Evolutionary conservation across 2,888 invertebrate genomes (phyloP), one percentile per base, ranked within the genome.

Genomic region (Scotopteryx bipunctaria): DNA sequence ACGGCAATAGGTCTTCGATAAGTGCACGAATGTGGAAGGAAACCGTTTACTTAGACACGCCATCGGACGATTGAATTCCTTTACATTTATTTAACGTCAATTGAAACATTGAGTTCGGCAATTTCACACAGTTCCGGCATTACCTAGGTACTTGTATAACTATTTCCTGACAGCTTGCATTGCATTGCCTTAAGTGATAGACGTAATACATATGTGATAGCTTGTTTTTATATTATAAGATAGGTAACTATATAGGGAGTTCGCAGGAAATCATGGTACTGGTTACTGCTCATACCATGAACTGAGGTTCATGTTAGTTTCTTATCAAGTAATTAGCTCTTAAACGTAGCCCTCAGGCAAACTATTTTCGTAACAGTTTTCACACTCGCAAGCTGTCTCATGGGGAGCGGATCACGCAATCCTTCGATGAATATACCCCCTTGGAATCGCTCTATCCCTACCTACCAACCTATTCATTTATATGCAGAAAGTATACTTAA

Each of bases 1-100:
- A 73, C 70, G 75, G 72, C 71, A 69, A 68, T 67, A 57, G 68
- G 66, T 74, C 46, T 29, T 38, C 73, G 69, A 69, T 77, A 76
- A 77, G 73, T 78, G 73, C 71, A 71, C 70, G 69, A 69, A 71
- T 69, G 67, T 76, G 74, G 73, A 70, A 67, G 71, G 69, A 80
- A 81, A 78, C 73, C 73, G 75, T 80, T 83, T 76, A 71, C 67
- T 66, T 57, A 58, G 70, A 76, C 86, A 87, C 87, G 87, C 86
- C 64, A 86, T 66, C 72, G 62, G 61, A 66, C 69, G 67, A 77
- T 78, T 70, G 71, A 70, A 73, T 61, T 55, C 63, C 59, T 61
- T 71, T 65, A 60, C 60, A 72, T 60, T 75, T 76, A 74, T 78
- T 73, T 66, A 67, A 63, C 25, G 50, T 64, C 75, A 73, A 81